A percentile compares a stretch with the other conserved stretches of the same genome.
Evolutionary conservation across 2,797 vertebrate species (phyloP).

Genomic region (Malurus leucopterus): DNA sequence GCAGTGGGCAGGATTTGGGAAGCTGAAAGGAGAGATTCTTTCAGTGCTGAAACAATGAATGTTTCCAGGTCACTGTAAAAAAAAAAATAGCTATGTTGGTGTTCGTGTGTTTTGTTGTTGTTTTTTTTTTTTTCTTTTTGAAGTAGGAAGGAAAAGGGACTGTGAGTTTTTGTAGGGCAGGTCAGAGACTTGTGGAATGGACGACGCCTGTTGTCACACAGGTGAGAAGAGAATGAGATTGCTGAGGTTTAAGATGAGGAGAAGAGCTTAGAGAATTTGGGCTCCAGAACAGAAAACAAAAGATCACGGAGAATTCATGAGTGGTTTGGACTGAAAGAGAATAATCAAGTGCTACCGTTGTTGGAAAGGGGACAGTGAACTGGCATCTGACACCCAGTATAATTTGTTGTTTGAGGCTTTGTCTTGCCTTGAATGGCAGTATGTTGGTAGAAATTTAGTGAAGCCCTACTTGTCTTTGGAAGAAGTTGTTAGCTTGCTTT

Average conservation of each 20-base stretch:
- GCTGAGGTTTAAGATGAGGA: constrained; percentile 1
- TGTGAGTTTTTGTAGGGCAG: constrained; percentile 40
- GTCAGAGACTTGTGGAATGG: constrained; percentile 12
- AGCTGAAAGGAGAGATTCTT: neutral
- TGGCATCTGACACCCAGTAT: constrained; percentile 6
- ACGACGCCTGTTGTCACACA: constrained; percentile 25
- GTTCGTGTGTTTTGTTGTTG: constrained; percentile 46
- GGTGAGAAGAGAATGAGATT: constrained; percentile 26
- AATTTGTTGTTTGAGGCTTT: constrained; percentile 26
- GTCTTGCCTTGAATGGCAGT: constrained; percentile 11
- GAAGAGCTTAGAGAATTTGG: neutral
- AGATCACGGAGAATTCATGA: neutral
- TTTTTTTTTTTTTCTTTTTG: neutral
- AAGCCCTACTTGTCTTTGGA: constrained; percentile 54
- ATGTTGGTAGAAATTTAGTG: neutral
- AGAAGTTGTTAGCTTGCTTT: constrained; percentile 30
- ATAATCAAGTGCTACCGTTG: neutral
- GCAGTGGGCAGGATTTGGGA: neutral
- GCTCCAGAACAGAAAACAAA: neutral
- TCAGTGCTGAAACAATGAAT: neutral
- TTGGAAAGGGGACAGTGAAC: constrained; percentile 7
- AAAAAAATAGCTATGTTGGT: constrained; percentile 43
- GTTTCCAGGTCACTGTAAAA: constrained; percentile 62
- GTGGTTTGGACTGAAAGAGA: constrained; percentile 26
- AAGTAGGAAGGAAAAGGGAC: constrained; percentile 30